Percentiles rank a stretch among this genome's conserved stretches.
phyloP scores from a whole-genome alignment of 2,113 vertebrate genomes.

The Saguinus midas region DNA sequence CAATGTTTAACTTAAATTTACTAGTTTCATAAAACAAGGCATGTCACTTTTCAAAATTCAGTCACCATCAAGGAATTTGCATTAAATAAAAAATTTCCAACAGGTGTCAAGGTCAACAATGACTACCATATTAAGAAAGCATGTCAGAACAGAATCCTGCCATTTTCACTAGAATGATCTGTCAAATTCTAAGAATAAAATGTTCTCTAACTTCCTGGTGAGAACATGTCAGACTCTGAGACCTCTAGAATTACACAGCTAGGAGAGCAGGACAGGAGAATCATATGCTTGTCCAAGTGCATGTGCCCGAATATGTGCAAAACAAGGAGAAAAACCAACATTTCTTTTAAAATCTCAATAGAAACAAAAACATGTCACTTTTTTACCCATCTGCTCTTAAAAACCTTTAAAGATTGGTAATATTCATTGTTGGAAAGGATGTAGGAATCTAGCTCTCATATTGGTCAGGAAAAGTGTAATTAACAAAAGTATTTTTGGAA shows the following conservation, averaged over 20 bases:
- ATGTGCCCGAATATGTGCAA: background rate
- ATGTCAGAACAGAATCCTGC: background rate
- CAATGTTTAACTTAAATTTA: background rate
- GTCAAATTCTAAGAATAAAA: background rate
- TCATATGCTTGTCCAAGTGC: background rate
- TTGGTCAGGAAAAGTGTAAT: background rate
- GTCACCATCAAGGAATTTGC: conserved; percentile 1
- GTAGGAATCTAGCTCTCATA: background rate
- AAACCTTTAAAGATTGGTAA: background rate
- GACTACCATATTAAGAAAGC: background rate
- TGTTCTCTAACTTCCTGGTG: background rate
- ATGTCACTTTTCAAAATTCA: conserved; percentile 41
- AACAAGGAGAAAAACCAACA: background rate
- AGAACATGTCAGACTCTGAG: background rate
- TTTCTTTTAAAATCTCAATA: background rate
- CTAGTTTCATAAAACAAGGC: background rate
- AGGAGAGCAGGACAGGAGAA: background rate
- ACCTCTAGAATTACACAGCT: background rate
- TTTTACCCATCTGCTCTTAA: background rate
- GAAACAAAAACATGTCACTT: background rate
- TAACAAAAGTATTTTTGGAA: conserved; percentile 29
- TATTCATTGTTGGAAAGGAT: background rate
- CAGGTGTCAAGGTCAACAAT: background rate
- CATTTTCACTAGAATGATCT: background rate
- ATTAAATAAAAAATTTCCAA: background rate